Conservation (phyloP, 2,797 vertebrate genomes). For the Orientallactaga sibirica region DNA sequence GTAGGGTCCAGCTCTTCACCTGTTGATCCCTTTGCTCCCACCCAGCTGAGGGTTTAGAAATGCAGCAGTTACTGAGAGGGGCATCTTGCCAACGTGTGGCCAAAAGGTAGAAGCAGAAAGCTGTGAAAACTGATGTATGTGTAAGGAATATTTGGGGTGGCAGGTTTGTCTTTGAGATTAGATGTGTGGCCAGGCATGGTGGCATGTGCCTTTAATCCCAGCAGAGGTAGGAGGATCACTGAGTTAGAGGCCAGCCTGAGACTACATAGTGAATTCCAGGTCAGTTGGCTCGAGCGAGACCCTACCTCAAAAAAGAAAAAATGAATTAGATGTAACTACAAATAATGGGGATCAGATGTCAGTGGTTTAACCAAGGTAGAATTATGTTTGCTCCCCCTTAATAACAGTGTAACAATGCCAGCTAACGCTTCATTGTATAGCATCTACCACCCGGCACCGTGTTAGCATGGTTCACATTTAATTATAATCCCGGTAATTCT, state of each 20-base stretch:
- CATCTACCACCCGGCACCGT: not conserved
- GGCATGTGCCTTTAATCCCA: no score
- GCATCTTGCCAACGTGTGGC: not conserved
- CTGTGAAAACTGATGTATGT: conserved; percentile 24
- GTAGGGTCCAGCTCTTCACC: not conserved
- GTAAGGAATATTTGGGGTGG: conserved; percentile 16
- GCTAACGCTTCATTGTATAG: not conserved
- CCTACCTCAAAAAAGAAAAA: no score
- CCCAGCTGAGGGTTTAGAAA: not conserved
- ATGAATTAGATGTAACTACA: no score
- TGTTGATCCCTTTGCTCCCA: not conserved
- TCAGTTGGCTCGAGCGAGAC: no score
- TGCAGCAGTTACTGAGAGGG: not conserved
- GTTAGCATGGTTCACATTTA: not conserved
- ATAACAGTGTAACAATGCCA: not conserved
- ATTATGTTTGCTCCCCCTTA: not conserved
- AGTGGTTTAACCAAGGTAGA: not conserved
- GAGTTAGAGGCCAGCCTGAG: no score
- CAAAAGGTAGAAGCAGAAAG: not conserved
- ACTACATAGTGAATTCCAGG: no score
- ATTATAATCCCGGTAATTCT: not conserved
- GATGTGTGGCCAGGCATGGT: not conserved
- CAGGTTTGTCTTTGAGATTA: not conserved
- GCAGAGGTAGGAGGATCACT: no score
- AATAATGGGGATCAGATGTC: conserved; percentile 25